Evolutionary conservation across 35 echinoderm and acorn worm species (phyloP).

Genomic region (Heliocidaris tuberculata): DNA sequence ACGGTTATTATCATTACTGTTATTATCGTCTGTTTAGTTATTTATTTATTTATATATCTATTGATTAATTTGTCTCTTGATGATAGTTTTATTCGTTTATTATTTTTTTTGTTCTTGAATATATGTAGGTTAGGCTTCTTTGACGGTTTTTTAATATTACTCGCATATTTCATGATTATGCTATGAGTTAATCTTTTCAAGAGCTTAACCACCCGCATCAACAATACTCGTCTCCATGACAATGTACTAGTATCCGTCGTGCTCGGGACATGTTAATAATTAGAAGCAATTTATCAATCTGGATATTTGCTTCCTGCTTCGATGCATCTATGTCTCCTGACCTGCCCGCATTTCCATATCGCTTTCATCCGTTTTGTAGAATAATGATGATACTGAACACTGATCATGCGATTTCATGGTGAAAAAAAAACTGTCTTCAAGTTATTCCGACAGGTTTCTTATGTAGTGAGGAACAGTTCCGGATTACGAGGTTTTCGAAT

Average conservation of each 20-base stretch:
- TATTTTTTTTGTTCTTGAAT: background rate
- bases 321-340: background rate
- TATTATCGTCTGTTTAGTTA: too few relatives aligned
- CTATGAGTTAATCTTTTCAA: background rate
- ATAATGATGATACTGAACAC: background rate
- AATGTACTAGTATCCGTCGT: background rate
- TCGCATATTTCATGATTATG: background rate
- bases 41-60: too few relatives aligned
- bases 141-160: background rate
- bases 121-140: background rate
- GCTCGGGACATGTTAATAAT: background rate
- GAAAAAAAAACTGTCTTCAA: background rate
- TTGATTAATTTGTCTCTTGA: too few relatives aligned
- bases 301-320: background rate
- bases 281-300: background rate
- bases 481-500: too few relatives aligned
- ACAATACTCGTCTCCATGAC: background rate
- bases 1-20: too few relatives aligned
- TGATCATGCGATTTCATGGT: background rate
- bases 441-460: too few relatives aligned
- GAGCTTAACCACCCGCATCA: background rate
- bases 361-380: background rate
- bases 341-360: background rate
- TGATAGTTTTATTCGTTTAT: too few relatives aligned
- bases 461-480: too few relatives aligned